Percentiles rank a stretch among this genome's conserved stretches.
Evolutionary conservation across 2,797 vertebrate species (phyloP).

Genomic region (Peromyscus eremicus): DNA sequence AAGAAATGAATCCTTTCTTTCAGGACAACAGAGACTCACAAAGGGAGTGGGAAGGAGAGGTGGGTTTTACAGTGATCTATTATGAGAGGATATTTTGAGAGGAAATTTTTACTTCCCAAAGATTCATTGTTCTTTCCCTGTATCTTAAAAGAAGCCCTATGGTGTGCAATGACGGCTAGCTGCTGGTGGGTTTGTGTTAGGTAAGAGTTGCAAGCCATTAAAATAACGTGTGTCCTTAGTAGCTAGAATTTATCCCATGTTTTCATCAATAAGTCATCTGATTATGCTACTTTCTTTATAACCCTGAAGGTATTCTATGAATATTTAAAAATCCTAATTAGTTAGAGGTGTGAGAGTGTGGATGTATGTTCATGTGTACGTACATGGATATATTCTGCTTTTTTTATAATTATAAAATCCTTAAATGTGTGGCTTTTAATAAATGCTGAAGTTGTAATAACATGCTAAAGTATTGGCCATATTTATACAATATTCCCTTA

Average conservation of each 20-base stretch:
- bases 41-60: neutral
- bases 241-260: neutral
- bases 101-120: conserved; percentile 49
- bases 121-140: conserved; percentile 49
- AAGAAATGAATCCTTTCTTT: conserved; percentile 44
- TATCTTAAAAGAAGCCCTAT: conserved; percentile 30
- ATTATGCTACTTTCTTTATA: conserved; percentile 31
- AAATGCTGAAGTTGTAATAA: conserved; percentile 23
- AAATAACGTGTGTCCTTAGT: conserved; percentile 3
- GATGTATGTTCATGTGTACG: neutral
- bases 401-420: neutral
- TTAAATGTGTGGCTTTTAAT: neutral
- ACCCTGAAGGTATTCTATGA: neutral
- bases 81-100: conserved; percentile 60
- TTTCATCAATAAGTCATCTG: neutral
- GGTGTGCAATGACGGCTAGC: neutral
- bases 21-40: neutral
- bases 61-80: conserved; percentile 1
- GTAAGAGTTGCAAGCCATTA: conserved; percentile 12
- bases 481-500: neutral
- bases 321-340: conserved; percentile 51
- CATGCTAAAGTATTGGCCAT: neutral
- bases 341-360: neutral
- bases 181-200: neutral
- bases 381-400: neutral